Conservation (phyloP, 2,113 vertebrate genomes). For the Austrofundulus limnaeus region DNA sequence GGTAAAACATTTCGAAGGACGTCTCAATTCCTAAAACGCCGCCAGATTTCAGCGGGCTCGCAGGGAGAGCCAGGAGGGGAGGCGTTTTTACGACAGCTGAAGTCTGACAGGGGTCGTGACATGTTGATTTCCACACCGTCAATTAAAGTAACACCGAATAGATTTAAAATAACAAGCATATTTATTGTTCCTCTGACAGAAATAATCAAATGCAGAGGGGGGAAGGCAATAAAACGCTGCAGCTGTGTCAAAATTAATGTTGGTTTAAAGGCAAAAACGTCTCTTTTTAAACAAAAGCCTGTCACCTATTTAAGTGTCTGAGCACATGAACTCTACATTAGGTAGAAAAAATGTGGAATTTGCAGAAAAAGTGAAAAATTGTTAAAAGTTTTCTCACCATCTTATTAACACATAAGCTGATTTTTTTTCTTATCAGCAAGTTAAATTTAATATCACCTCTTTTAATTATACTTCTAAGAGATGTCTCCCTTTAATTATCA, state of each 20-base stretch:
- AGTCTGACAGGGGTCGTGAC: background rate
- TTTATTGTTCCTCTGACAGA: background rate
- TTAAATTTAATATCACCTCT: too few relatives aligned
- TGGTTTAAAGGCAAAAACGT: background rate
- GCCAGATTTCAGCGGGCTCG: background rate
- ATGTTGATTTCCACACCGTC: background rate
- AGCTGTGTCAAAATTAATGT: background rate
- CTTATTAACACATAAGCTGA: too few relatives aligned
- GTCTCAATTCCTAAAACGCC: conserved; percentile 1
- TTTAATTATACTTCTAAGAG: too few relatives aligned
- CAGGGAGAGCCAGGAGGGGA: background rate
- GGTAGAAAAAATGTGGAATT: background rate
- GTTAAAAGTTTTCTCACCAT: too few relatives aligned
- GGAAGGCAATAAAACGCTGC: background rate
- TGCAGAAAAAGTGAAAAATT: too few relatives aligned
- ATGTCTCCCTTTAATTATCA: too few relatives aligned
- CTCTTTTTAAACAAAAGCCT: too few relatives aligned
- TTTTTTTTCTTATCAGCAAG: too few relatives aligned
- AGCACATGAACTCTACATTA: background rate
- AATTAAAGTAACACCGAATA: background rate
- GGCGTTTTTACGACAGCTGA: background rate
- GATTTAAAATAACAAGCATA: background rate
- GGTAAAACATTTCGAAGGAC: background rate
- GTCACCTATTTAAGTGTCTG: background rate
- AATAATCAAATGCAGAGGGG: background rate